phyloP scores from a whole-genome alignment of 2,888 invertebrate genomes.

The Proisotoma minuta region DNA sequence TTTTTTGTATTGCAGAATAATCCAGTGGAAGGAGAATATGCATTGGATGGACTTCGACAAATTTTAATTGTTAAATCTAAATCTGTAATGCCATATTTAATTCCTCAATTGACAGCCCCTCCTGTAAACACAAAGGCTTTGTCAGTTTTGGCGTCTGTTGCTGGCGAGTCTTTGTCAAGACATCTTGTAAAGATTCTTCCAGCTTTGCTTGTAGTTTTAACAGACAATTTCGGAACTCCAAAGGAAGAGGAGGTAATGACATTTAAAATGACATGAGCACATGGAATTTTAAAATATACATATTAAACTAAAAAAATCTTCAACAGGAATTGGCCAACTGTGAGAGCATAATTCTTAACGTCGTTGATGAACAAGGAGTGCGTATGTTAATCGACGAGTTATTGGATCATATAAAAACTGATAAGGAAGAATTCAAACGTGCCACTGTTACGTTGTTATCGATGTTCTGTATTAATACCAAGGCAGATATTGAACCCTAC shows the following conservation, averaged over 20 bases:
- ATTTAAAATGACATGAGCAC: not conserved
- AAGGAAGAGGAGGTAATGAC: constrained; percentile 20
- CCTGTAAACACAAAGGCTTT: constrained; percentile 91
- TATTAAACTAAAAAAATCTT: not conserved
- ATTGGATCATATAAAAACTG: constrained; percentile 67
- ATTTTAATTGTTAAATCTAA: constrained; percentile 95
- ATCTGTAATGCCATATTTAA: constrained; percentile 90
- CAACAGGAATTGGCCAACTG: constrained; percentile 79
- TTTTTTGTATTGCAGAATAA: constrained; percentile 58
- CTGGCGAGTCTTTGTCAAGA: constrained; percentile 84
- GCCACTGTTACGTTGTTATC: constrained; percentile 82
- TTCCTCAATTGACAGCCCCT: constrained; percentile 84
- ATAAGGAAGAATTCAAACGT: constrained; percentile 62
- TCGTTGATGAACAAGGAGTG: constrained; percentile 80
- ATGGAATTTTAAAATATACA: too few species aligned
- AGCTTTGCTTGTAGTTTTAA: constrained; percentile 63
- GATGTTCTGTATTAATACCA: constrained; percentile 82
- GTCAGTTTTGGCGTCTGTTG: constrained; percentile 88
- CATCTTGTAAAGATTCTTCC: constrained; percentile 88
- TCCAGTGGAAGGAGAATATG: constrained; percentile 74
- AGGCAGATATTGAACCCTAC: constrained; percentile 80
- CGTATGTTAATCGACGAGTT: constrained; percentile 81
- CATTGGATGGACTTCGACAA: constrained; percentile 91
- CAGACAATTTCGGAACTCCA: constrained; percentile 24
- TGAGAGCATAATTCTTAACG: constrained; percentile 85